Percentiles rank a stretch among this genome's conserved stretches.
These are phyloP conservation scores for Athalia cordata DNA, from an alignment of 2,888 invertebrate genomes.

Conservation along the genomic window DNA sequence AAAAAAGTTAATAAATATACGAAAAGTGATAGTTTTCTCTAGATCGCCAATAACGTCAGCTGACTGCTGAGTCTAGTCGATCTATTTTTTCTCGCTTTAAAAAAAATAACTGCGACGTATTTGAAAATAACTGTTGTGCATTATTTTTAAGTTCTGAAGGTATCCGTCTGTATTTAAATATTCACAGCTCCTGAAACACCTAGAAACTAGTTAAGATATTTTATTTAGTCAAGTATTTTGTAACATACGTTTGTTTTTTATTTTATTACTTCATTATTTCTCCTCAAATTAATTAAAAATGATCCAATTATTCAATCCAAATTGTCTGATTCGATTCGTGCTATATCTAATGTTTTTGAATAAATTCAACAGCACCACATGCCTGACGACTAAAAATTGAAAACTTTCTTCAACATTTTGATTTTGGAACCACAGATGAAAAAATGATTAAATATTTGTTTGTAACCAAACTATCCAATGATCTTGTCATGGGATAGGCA, in stretches of 20 bases:
- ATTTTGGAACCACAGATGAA: neutral
- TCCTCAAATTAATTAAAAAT: too few species aligned
- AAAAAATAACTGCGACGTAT: neutral
- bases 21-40: neutral
- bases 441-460: neutral
- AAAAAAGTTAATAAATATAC: neutral
- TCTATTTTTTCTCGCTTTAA: neutral
- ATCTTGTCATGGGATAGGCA: slow-evolving; percentile 31
- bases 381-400: neutral
- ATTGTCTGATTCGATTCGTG: neutral
- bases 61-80: neutral
- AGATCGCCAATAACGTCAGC: neutral
- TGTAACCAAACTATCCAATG: slow-evolving; percentile 48
- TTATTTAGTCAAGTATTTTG: too few species aligned
- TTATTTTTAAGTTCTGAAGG: neutral
- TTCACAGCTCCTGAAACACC: neutral
- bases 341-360: neutral
- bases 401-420: neutral
- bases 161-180: neutral
- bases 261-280: too few species aligned
- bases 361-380: too few species aligned
- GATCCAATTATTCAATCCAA: too few species aligned
- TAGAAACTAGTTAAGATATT: neutral
- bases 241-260: too few species aligned
- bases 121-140: neutral